Evolutionary conservation across 2,888 invertebrate genomes (phyloP).

Genomic region (Drosophila atroscutellata): DNA sequence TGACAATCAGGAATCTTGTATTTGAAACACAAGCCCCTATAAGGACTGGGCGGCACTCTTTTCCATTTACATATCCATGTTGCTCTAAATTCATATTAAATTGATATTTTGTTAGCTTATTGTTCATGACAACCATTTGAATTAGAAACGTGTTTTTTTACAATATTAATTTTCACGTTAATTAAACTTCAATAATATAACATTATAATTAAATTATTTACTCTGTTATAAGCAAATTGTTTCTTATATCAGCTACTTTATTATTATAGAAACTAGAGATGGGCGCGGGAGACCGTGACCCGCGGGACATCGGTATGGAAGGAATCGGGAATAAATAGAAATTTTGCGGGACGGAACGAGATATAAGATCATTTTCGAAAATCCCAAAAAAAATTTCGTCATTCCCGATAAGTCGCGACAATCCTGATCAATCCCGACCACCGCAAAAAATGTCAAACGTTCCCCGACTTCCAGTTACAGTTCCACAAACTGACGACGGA

Average conservation of each 20-base stretch:
- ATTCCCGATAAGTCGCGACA: no score
- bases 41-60: not conserved
- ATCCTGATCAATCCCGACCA: not conserved
- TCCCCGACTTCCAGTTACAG: not conserved
- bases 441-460: not conserved
- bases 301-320: not conserved
- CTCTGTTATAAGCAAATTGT: not conserved
- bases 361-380: not conserved
- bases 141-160: not conserved
- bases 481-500: not conserved
- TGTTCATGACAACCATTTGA: not conserved
- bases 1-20: constrained; percentile 6
- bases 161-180: not conserved
- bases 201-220: not conserved
- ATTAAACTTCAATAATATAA: no score
- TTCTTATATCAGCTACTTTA: not conserved
- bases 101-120: not conserved
- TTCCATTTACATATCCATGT: not conserved
- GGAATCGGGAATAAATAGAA: not conserved
- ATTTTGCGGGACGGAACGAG: not conserved
- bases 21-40: not conserved
- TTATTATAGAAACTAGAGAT: not conserved
- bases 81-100: not conserved
- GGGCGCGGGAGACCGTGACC: not conserved
- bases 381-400: not conserved